Conservation (phyloP, 2,888 invertebrate genomes). For the Polyploca ridens region DNA sequence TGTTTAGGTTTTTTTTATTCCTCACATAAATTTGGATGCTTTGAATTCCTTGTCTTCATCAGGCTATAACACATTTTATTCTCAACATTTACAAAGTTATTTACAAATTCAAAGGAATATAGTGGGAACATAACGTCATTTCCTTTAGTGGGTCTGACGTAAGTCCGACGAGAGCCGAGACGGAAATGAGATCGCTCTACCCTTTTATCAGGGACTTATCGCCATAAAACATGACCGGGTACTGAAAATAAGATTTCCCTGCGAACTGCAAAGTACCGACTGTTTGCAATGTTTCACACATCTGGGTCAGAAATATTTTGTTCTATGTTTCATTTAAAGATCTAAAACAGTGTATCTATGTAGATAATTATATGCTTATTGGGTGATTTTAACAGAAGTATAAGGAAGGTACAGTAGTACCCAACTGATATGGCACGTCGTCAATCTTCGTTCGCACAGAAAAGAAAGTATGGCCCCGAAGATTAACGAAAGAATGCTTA, state of each 20-base stretch:
- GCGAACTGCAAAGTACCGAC: constrained; percentile 25
- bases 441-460: too few species aligned
- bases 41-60: background rate
- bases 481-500: too few species aligned
- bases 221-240: constrained; percentile 54
- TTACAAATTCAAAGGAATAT: constrained; percentile 55
- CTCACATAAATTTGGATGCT: too few species aligned
- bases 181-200: constrained; percentile 66
- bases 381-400: too few species aligned
- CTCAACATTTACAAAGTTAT: constrained; percentile 16
- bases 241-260: constrained; percentile 47
- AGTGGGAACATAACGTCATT: constrained; percentile 51
- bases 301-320: background rate
- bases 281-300: constrained; percentile 22
- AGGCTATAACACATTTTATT: background rate
- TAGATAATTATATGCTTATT: too few species aligned
- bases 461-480: too few species aligned
- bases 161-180: constrained; percentile 39
- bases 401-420: too few species aligned
- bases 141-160: constrained; percentile 56
- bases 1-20: background rate
- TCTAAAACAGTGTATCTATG: too few species aligned
- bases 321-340: background rate
- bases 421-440: too few species aligned
- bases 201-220: constrained; percentile 67